Base-by-base conservation (phyloP, 2,113 vertebrate genomes). In the Nothoprocta perdicaria region DNA sequence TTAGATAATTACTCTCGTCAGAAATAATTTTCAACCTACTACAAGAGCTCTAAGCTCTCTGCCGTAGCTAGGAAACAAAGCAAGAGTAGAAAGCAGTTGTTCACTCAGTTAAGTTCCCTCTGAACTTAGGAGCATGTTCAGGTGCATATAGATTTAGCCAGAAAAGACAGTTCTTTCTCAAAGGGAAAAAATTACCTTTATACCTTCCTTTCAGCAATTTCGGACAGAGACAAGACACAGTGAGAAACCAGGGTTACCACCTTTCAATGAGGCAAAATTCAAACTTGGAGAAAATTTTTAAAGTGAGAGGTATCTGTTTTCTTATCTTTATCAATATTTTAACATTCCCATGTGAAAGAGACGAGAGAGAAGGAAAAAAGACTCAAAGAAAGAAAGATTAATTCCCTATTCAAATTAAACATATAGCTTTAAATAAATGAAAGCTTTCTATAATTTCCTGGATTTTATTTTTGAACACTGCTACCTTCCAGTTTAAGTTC, bases 1-100 rank as follows among this genome's bases (percentile, higher is more conserved):
- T 97, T 92, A 94, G 95, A 82, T 95, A 97, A 97, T 97, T 96
- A 92, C 61, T 79, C n/a, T 77, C n/a, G 10, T 97, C 94, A 96
- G 94, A 97, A 97, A 96, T 96, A 91, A 97, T 97, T 97, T 94
- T 58, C 80, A 93, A 84, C 86, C 93, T 63, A 45, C 55, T 77
- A 68, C 15, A 58, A 77, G 84, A 90, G 68, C 88, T 86, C 58
- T 94, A 89, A 92, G 75, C 91, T 80, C 67, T 93, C 48, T 53
- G 89, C 3, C 12, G 82, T 96, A 97, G 67, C 97, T 97, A 96
- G 95, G 96, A 97, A 96, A 97, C 93, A 96, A 94, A 81, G 60
- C 55, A 77, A 95, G 77, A 80, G 66, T 38, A 96, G 84, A 95
- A 88, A 95, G 66, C 57, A 89, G 60, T 82, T 94, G 92, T 66